Evolutionary conservation across 2,113 vertebrate species (phyloP).

Genomic region (Odocoileus hemionus): DNA sequence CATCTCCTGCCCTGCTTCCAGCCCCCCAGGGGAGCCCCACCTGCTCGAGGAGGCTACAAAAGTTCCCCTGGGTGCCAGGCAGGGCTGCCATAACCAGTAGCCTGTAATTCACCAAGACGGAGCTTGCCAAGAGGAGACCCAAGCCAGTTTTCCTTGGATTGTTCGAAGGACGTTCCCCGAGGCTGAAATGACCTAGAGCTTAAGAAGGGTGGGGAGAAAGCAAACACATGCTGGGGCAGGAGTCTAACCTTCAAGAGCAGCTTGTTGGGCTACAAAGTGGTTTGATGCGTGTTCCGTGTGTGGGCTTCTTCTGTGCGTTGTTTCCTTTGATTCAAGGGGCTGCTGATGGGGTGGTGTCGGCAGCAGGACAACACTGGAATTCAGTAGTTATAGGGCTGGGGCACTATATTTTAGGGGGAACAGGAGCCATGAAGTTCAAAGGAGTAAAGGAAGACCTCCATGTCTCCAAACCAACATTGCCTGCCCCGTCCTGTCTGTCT

Average conservation of each 20-base stretch:
- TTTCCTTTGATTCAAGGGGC: slow-evolving; percentile 7
- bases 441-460: background rate
- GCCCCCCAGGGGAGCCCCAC: background rate
- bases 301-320: background rate
- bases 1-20: background rate
- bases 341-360: background rate
- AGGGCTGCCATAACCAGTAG: background rate
- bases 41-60: background rate
- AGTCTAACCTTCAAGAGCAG: slow-evolving; percentile 15
- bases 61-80: background rate
- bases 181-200: background rate
- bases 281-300: background rate
- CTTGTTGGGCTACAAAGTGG: background rate
- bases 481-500: background rate
- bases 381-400: background rate
- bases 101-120: background rate
- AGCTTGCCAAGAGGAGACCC: background rate
- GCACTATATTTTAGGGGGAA: background rate
- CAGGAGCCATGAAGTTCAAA: background rate
- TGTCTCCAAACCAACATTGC: background rate
- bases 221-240: background rate
- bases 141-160: background rate
- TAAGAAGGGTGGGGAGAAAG: background rate
- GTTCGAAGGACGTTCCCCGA: background rate
- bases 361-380: background rate